Base-by-base conservation (phyloP, 2,797 vertebrate genomes). In the Geotrypetes seraphini region DNA sequence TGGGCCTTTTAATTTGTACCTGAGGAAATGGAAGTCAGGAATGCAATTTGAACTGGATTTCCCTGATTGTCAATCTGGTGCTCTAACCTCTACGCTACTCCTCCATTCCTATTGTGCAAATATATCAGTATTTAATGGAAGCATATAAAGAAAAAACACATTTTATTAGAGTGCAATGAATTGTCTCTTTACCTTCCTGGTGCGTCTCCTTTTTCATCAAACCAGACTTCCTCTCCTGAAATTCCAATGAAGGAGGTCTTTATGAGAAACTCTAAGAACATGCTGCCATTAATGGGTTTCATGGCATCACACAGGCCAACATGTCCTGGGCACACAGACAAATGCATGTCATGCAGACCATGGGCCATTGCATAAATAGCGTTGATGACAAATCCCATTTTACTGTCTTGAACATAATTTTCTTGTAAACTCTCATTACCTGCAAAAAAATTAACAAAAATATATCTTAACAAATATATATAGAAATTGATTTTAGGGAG, bases 381-480 rank as follows among this genome's bases (percentile, higher is more conserved):
- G 14, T 99, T 99, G 71, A 99, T 97, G 69, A 99, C 95, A 63
- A 98, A 99, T 43, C 96, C 96, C 96, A 99, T 99, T 79, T 99
- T 99, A 60, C 95, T 99, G 69, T 99, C 96, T 63, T 99, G 96
- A 10, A 97, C 78, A 8, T 97, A 99, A 61, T 96, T 95, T 61
- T 97, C 95, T 51, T 92, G 87, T 53, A 99, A 79, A 61, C 87
- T 94, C 53, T 99, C 92, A 14, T 94, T 95, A 39, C 95, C 96
- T 99, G 63, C 7, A 69, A 71, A 0, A 47, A 10, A 23, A 52
- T 48, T 12, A 20, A 40, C 33, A 53, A 36, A 19, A 43, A 8
- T n/a, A n/a, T n/a, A n/a, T n/a, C n/a, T n/a, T n/a, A n/a, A n/a
- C n/a, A n/a, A n/a, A n/a, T n/a, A n/a, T n/a, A n/a, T n/a, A n/a